Base-by-base conservation (phyloP, 1,140 invertebrate genomes). In the Caenorhabditis inopinata region DNA sequence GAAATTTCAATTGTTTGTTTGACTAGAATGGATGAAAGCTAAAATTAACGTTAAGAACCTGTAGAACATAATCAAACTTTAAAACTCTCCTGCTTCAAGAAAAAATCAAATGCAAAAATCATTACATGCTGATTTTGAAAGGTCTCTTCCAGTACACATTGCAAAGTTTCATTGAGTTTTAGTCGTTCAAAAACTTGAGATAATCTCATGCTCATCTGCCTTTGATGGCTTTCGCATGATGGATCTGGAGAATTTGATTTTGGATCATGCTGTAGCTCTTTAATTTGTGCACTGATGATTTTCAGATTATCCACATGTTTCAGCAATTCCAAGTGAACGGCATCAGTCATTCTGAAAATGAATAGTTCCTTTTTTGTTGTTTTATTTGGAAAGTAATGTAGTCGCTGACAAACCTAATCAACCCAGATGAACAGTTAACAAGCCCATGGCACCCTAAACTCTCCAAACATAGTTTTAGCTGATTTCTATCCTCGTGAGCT, bases 401-500 rank as follows among this genome's bases (percentile, higher is more conserved):
- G n/a, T n/a, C n/a, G n/a, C n/a, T n/a, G 35, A 58, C 74, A 25
- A 79, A 77, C 48, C 80, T 76, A 42, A 84, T 84, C 16, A 84
- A 80, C 35, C 83, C 83, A 9, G 79, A 62, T 18, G 79, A 82
- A 29, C 83, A 84, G 47, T 84, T 84, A 42, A 84, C 83, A 2
- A 84, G 77, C 12, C 83, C 83, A 53, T 84, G 83, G 62, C 82
- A 84, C 35, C 83, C 83, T 4, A 84, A 73, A 53, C 74, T 74
- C 62, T 84, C 83, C 14, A 84, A 48, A 79, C 79, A 83, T 14
- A 47, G 45, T 38, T 53, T 68, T 29, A 84, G 58, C 48, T 82
- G 83, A 42, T 35, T 58, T 49, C 81, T 75, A 73, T 84, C 83
- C 6, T 75, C 53, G 14, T 68, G 75, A 46, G 80, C 82, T 38